Base-by-base conservation (phyloP, 2,113 vertebrate genomes). In the Crocuta crocuta region DNA sequence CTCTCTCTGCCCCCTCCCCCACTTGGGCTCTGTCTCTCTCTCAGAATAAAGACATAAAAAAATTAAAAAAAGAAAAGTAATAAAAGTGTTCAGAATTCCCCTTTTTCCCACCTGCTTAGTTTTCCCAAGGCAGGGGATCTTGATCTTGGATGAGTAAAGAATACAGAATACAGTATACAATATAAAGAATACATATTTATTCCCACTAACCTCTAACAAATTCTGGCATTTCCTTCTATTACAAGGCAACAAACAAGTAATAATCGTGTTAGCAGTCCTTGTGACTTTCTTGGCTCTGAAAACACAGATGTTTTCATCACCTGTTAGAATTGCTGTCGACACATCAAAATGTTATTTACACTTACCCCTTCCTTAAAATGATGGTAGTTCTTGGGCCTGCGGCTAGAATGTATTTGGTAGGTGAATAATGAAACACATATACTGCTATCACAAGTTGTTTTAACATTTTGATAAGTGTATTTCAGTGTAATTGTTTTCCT, bases 121-220 rank as follows among this genome's bases (percentile, higher is more conserved):
- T 45, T 87, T 82, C 39, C 55, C n/a, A 89, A 90, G 4, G 31
- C 28, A 96, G n/a, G n/a, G 24, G 26, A 55, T 93, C 39, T 68
- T 94, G 58, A 95, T 84, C 15, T 39, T 28, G 23, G 45, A 66
- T 92, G 23, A 86, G 55, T 82, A 89, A 82, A 92, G 55, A 63
- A 55, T 43, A 74, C 24, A 31, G 74, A 39, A 39, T 39, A 39
- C 39, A 39, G 39, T 39, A 39, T 39, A 39, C 39, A 39, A 39
- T 39, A 39, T 39, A 39, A 39, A 39, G 39, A 39, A 39, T 24
- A 28, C 19, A 19, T 55, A 35, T 19, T 71, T 58, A 65, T 92
- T 94, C 81, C 53, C 68, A 95, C 45, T 79, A 78, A 79, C 1
- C 55, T 92, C 61, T 89, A 92, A 84, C 33, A 96, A 94, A 92